Base-by-base conservation (phyloP, 2,888 invertebrate species). In the Drosophila longiperda region DNA sequence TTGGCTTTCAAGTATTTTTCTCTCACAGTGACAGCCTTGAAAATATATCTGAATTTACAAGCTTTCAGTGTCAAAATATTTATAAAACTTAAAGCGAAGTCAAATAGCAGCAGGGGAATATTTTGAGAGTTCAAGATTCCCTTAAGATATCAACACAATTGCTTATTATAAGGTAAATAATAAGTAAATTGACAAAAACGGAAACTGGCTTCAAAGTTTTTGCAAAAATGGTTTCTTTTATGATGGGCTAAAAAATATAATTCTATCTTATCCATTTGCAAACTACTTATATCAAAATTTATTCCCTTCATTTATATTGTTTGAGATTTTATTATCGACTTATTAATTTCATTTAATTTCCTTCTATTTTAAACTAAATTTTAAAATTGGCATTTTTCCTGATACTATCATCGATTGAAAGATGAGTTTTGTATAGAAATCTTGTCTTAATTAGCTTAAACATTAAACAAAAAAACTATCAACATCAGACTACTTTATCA, bases 21-120 rank as follows among this genome's bases (percentile, higher is more conserved):
- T 26, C 26, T 49, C 36, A 38, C 68, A 49, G 49, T 49, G 66
- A 34, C 66, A 68, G 57, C 67, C 57, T 67, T 68, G 69, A 69
- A 57, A 49, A 50, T 49, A 40, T 40, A 33, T 36, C n/a, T 38
- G 67, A 67, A 36, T 48, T 48, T 55, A 55, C 57, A 69, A 49
- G 57, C 68, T 40, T 26, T n/a, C 6, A 26, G 20, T 32, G 38
- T 49, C 57, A 68, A 68, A 67, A 67, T 67, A 57, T 67, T 67
- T 67, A 34, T 40, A 23, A 57, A 67, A 68, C 69, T 67, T 69
- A 50, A 50, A 32, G 15, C 40, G 50, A 11, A n/a, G 29, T 45
- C 36, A 54, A 54, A 54, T 2, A 12, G 38, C 29, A 15, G 12
- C 12, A 11, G 11, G 7, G 3, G 3, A n/a, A 38, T 12, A 32